These are phyloP conservation scores for Sula dactylatra DNA, from an alignment of 2,113 vertebrate species.

Conservation along the genomic window DNA sequence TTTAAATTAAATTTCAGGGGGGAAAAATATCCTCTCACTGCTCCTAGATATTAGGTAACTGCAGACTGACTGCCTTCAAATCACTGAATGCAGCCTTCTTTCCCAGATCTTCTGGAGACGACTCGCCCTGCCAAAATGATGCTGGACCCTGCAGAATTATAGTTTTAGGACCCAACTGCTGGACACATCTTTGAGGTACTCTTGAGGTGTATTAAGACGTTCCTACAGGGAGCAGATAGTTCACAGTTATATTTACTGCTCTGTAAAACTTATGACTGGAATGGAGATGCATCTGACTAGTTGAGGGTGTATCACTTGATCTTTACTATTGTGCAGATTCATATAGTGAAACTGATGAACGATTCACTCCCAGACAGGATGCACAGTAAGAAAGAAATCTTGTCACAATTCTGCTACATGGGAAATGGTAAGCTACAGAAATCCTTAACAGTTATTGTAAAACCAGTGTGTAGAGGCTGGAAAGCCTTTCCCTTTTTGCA, in stretches of 20 bases:
- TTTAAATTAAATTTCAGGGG: neutral
- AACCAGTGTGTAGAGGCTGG: neutral
- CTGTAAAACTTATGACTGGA: neutral
- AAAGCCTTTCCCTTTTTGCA: neutral
- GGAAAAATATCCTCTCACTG: neutral
- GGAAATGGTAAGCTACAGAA: neutral
- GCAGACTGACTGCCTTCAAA: neutral
- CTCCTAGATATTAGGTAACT: neutral
- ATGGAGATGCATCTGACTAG: neutral
- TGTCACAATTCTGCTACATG: neutral
- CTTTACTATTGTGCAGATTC: neutral
- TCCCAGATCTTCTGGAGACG: neutral
- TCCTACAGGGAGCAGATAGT: neutral
- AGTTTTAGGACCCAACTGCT: neutral
- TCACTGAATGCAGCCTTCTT: neutral
- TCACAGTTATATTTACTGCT: neutral
- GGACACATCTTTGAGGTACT: neutral
- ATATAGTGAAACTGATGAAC: neutral
- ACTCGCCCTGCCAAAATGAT: neutral
- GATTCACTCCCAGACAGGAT: neutral
- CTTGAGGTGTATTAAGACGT: neutral
- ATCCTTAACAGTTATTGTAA: neutral
- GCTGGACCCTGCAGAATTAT: neutral
- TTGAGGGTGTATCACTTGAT: neutral
- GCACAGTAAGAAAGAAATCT: neutral